These are phyloP conservation scores for Oenanthe melanoleuca DNA, from an alignment of 2,113 vertebrate genomes.

Conservation along the genomic window DNA sequence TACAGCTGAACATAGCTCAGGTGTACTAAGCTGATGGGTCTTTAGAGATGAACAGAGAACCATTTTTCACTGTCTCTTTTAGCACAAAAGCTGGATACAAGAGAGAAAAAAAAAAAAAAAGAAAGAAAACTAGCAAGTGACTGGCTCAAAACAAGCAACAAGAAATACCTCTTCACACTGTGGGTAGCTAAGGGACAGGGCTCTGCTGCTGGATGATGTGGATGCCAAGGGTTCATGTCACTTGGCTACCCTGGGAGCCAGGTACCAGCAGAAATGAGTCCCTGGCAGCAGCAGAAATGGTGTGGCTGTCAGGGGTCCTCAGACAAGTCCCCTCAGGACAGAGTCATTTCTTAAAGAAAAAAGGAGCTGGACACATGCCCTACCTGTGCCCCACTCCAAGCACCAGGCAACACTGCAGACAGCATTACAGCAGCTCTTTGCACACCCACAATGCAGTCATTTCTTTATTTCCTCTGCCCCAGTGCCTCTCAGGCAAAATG, in stretches of 20 bases:
- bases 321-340: not conserved
- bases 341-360: not conserved
- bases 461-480: not conserved
- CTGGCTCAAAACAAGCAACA: not conserved
- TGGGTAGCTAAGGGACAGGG: not conserved
- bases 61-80: not conserved
- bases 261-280: not conserved
- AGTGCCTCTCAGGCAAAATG: not conserved
- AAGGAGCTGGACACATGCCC: not conserved
- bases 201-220: not conserved
- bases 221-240: not conserved
- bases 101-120: not conserved
- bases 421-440: not conserved
- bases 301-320: not conserved
- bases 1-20: not conserved
- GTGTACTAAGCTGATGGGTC: not conserved
- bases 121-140: not conserved
- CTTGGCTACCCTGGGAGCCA: not conserved
- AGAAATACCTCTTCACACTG: not conserved
- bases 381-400: not conserved
- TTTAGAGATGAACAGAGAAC: not conserved
- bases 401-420: not conserved
- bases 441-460: not conserved
- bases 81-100: not conserved
- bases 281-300: not conserved